Evolutionary conservation across 2,113 vertebrate genomes (phyloP), one percentile per base, ranked within the genome.

Genomic region (Thamnophis sirtalis): DNA sequence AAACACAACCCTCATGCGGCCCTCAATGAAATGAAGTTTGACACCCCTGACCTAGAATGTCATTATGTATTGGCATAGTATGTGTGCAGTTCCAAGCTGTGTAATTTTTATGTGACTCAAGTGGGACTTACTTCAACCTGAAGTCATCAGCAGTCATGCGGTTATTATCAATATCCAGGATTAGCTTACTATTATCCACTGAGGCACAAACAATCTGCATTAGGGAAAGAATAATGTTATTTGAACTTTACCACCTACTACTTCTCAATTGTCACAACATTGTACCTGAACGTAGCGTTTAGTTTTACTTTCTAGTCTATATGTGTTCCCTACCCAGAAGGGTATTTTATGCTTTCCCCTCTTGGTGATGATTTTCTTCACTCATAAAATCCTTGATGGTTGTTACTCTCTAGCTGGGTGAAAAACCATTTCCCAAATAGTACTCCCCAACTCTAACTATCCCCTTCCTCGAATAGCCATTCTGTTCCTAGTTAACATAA

Each of bases 81-180:
- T 68, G 5, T 33, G 11, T n/a, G 63, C 0, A 0, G 63, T 68
- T 68, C 63, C 28, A 33, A 68, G 28, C 63, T 68, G 28, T 68
- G 13, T 68, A 68, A 68, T 68, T 68, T 68, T 68, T 80, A 21
- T 80, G 17, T 80, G 73, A 80, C 43, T 0, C 0, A 1, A 43
- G 60, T 9, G 22, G 38, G 28, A 97, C 98, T 97, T 96, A 98
- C 98, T 98, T 98, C 21, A 97, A 90, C 90, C 97, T 97, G 94
- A 98, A 98, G 96, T 99, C 98, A 0, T 98, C 97, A 0, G 96
- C 91, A 19, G 98, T 96, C 95, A 98, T 95, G 13, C 94, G 93
- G 93, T 94, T 96, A 87, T 98, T 98, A 24, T 98, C 98, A 0
- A 98, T 89, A 91, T 98, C 96, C 96, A 98, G 54, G 15, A 95